Evolutionary conservation across 2,113 vertebrate genomes (phyloP).

Genomic region (Onychostoma macrolepis): DNA sequence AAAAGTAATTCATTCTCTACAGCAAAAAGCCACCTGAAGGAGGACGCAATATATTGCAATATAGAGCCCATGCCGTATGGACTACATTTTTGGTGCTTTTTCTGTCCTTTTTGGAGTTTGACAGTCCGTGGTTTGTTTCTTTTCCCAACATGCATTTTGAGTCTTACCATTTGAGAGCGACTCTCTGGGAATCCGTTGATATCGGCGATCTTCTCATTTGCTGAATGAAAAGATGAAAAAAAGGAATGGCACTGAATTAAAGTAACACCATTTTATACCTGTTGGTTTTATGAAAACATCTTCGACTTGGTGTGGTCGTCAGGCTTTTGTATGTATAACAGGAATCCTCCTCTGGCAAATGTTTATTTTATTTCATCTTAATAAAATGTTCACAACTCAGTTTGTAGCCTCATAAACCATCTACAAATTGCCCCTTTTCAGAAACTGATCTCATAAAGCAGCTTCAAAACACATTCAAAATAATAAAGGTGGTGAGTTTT

Average conservation of each 20-base stretch:
- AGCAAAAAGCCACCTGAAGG: too few species aligned
- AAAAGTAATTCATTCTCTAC: too few species aligned
- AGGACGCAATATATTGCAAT: not conserved
- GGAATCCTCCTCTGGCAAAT: not conserved
- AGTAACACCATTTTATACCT: not conserved
- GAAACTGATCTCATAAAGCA: conserved; percentile 21
- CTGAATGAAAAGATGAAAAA: conserved; percentile 43
- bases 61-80: not conserved
- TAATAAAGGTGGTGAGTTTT: conserved; percentile 22
- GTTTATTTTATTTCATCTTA: not conserved
- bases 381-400: conserved; percentile 18
- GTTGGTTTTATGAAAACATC: not conserved
- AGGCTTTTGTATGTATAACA: not conserved
- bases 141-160: not conserved
- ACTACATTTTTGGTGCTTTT: not conserved
- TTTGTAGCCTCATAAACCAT: conserved; percentile 19
- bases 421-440: conserved; percentile 31
- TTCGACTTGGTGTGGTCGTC: conserved; percentile 2
- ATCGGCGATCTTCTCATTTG: conserved; percentile 63
- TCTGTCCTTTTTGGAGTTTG: not conserved
- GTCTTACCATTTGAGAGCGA: conserved; percentile 63
- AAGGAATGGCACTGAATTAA: not conserved
- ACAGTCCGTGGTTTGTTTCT: not conserved
- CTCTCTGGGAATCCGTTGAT: conserved; percentile 63
- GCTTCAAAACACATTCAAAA: conserved; percentile 14